phyloP scores from a whole-genome alignment of 23 tunicate species.

The Trididemnum miniatum region DNA sequence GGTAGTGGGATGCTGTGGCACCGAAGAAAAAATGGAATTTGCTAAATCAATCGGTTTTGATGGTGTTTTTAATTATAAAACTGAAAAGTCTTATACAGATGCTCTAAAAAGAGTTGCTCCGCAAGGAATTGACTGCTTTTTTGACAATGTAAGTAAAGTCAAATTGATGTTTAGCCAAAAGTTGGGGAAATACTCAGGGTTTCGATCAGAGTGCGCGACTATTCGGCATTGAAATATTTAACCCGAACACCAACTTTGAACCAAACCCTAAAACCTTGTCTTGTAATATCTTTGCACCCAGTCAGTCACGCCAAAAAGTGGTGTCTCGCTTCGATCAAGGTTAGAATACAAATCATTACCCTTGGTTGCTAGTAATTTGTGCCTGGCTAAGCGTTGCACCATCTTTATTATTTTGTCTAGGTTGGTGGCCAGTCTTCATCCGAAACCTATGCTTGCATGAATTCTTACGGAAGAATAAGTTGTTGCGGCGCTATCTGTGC shows the following conservation, averaged over 20 bases:
- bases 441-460: not conserved
- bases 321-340: too few relatives aligned
- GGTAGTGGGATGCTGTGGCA: constrained; percentile 51
- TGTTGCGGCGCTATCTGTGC: not conserved
- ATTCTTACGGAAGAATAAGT: constrained; percentile 4
- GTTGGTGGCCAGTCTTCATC: constrained; percentile 23
- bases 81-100: constrained; percentile 40
- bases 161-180: too few relatives aligned
- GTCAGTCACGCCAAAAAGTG: too few relatives aligned
- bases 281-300: too few relatives aligned
- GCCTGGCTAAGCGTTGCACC: not conserved
- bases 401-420: not conserved
- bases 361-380: too few relatives aligned
- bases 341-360: too few relatives aligned
- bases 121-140: constrained; percentile 88
- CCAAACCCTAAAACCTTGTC: too few relatives aligned
- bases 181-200: too few relatives aligned
- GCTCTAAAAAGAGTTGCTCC: constrained; percentile 73
- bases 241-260: too few relatives aligned
- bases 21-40: constrained; percentile 37
- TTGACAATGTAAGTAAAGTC: constrained; percentile 67
- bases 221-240: too few relatives aligned
- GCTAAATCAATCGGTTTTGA: constrained; percentile 75
- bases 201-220: too few relatives aligned
- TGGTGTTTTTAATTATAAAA: constrained; percentile 86